Evolutionary conservation across 1,140 invertebrate species (phyloP), one percentile per base, ranked within the genome.

Genomic region (Magallana gigas): DNA sequence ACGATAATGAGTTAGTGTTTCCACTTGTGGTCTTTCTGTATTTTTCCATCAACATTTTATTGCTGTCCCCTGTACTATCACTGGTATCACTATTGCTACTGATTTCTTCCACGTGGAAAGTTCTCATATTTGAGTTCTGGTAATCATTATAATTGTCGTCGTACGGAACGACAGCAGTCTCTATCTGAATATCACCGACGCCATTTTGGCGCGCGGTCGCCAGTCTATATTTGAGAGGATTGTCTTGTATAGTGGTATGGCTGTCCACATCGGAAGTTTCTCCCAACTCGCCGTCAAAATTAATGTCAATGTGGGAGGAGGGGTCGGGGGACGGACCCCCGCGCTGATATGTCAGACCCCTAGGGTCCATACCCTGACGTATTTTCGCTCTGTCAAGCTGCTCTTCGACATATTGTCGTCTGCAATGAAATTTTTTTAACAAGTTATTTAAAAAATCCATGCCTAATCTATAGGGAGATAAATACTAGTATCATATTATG

Each of bases 91-190:
- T 88, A 83, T 86, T 89, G 85, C 90, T 90, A 29, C 84, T 90
- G 62, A 76, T 84, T 36, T 90, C 89, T 7, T 86, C 82, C 36
- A 84, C 86, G 14, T 85, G 84, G 59, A 90, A 88, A 18, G 59
- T 88, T 80, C 83, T 90, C 29, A 88, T 64, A n/a, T 87, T 71
- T 14, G 82, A 64, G 29, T 88, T 83, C 8, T 85, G 83, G 84
- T 87, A 89, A 80, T 64, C 84, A 82, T 88, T 57, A 59, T 87
- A 68, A 4, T 83, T 85, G 1, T 87, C 80, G 80, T 76, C 59
- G 87, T 91, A 91, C 0, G 91, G 91, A 48, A 88, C 90, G 29
- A 91, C 89, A 3, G 91, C 90, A 58, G 91, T 91, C 81, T 91
- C 90, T n/a, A 91, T 87, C 14, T 90, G 91, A 48, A 91, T 91